A percentile compares a stretch with the other conserved stretches of the same genome.
Evolutionary conservation across 2,797 vertebrate genomes (phyloP).

Genomic region (Acipenser transmontanus): DNA sequence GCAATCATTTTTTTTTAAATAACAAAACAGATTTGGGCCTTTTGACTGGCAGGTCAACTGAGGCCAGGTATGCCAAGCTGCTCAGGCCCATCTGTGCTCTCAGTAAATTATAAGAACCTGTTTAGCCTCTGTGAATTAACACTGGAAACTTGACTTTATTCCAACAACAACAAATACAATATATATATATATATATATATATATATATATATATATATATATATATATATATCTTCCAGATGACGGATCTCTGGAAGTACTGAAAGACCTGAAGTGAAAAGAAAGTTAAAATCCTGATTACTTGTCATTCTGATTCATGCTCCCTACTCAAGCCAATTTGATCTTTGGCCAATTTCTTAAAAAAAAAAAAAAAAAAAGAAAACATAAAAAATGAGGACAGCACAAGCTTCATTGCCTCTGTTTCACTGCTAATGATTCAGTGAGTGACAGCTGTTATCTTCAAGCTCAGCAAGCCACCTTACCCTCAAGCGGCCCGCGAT

Average conservation of each 20-base stretch:
- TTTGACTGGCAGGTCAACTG: not conserved
- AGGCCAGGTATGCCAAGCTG: slow-evolving; percentile 4
- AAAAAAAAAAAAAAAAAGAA: too few species aligned
- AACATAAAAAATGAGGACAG: slow-evolving; percentile 49
- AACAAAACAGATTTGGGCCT: too few species aligned
- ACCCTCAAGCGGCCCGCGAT: slow-evolving; percentile 31
- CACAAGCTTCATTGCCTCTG: slow-evolving; percentile 44
- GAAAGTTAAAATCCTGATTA: slow-evolving; percentile 61
- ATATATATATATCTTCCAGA: slow-evolving; percentile 35
- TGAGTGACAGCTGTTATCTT: slow-evolving; percentile 64
- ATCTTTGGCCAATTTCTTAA: slow-evolving; percentile 46
- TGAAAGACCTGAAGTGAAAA: slow-evolving; percentile 38
- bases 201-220: too few species aligned
- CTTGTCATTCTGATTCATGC: slow-evolving; percentile 66
- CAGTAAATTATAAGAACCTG: slow-evolving; percentile 3
- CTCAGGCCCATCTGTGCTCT: not conserved
- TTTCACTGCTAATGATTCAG: slow-evolving; percentile 58
- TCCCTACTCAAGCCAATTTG: slow-evolving; percentile 66
- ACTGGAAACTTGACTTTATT: slow-evolving; percentile 7
- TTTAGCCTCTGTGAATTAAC: slow-evolving; percentile 5
- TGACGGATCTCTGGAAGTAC: slow-evolving; percentile 48
- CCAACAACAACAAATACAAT: slow-evolving; percentile 7
- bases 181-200: too few species aligned
- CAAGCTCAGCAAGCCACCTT: slow-evolving; percentile 42
- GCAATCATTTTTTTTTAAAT: too few species aligned